Base-by-base conservation (phyloP, 2,113 vertebrate genomes). In the Xiphophorus hellerii region DNA sequence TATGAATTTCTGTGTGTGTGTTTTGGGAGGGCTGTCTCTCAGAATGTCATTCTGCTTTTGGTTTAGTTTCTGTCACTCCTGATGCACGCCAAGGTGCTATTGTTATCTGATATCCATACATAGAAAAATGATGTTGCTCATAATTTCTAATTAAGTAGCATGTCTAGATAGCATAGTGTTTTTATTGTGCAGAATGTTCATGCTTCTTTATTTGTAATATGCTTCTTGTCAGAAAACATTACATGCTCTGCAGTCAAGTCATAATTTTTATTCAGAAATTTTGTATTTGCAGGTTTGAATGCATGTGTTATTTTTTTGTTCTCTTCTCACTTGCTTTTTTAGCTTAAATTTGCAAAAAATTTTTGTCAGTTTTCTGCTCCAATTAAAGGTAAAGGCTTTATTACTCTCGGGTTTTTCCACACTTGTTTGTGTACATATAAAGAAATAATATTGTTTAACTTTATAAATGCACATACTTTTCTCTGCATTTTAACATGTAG, bases 31-130 rank as follows among this genome's bases (percentile, higher is more conserved):
- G 74, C 73, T 69, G 60, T 66, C 73, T 79, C 80, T 83, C 44
- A 73, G 80, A 73, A 69, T 74, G 78, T 85, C 87, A 87, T 67
- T 84, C 80, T 77, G 73, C 74, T 48, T 80, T 83, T 81, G 66
- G 68, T 82, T 79, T 79, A 72, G 39, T 71, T 75, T 74, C 20
- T 39, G 48, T 82, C 73, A 64, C 62, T 76, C 71, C 74, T 28
- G 64, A 39, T 66, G 62, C 78, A 84, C 33, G 75, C 63, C 0
- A 35, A 67, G 73, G 66, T 84, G 27, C 66, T 61, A 63, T 86
- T 68, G 54, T 12, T 74, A 66, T 75, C 76, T 42, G 44, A 66
- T 78, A 73, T 83, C 63, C 65, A 65, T 80, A 73, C 31, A 4
- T 15, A 63, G 17, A 66, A 60, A 79, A n/a, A 83, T 71, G 39